Base-by-base conservation (phyloP, 2,888 invertebrate genomes). In the Drosophila vallismaia region DNA sequence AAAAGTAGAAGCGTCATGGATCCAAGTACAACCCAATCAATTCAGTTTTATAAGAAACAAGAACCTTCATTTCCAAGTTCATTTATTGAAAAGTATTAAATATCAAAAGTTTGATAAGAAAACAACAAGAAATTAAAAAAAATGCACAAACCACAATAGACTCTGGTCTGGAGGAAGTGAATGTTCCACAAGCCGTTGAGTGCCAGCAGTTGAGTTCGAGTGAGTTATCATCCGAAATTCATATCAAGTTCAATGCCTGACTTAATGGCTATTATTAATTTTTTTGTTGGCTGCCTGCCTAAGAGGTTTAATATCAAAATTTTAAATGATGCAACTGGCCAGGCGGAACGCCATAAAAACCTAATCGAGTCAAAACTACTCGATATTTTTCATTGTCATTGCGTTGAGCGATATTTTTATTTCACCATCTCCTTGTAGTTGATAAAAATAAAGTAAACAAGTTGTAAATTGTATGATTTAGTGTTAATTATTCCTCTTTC, bases 11-110 rank as follows among this genome's bases (percentile, higher is more conserved):
- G 55, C 54, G 55, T 67, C 33, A 64, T 48, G 36, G 52, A 56
- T 33, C 60, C 74, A 66, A 79, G 88, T 87, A 83, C 83, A 85
- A 83, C 85, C 68, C 77, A 75, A 87, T 83, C 77, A 77, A 74
- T 74, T 74, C 70, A 36, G 36, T 36, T 36, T 36, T 36, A n/a
- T n/a, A n/a, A 36, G 12, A 36, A 36, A 5, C 36, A n/a, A 5
- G n/a, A 36, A 36, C 36, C 36, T 36, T 36, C 36, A n/a, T n/a
- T 36, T n/a, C 6, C n/a, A 36, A 6, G 33, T 33, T 33, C 12
- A 28, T 28, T 36, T 5, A n/a, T 2, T 36, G n/a, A n/a, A 36
- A 5, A 12, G 10, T 10, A 36, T 36, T 1, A 5, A 36, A 5
- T 36, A 36, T 36, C 36, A 45, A 36, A 36, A 36, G 36, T n/a